phyloP scores from a whole-genome alignment of 2,888 invertebrate species.

The Carabus problematicus region DNA sequence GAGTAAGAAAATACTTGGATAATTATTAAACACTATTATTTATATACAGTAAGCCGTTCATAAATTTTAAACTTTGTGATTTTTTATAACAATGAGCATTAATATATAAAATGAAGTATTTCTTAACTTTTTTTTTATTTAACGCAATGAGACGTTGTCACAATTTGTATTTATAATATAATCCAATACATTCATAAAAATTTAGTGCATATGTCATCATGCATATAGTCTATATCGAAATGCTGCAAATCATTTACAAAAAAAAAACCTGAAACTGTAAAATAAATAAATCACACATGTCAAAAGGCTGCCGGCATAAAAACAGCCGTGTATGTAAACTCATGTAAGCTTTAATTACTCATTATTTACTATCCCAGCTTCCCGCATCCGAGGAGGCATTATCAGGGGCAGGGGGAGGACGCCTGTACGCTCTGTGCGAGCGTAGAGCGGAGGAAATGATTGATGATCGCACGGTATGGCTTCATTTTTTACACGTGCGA shows the following conservation, averaged over 20 bases:
- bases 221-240: no score
- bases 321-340: conserved; percentile 46
- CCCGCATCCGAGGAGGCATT: conserved; percentile 34
- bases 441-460: conserved; percentile 25
- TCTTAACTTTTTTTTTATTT: no score
- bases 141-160: no score
- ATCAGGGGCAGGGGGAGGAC: not conserved
- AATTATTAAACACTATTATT: no score
- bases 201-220: no score
- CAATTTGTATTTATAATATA: no score
- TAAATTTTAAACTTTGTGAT: no score
- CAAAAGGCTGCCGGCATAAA: conserved; percentile 34
- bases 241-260: not conserved
- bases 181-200: no score
- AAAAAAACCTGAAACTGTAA: conserved; percentile 9
- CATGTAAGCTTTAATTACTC: conserved; percentile 50
- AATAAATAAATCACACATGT: conserved; percentile 34
- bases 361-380: conserved; percentile 43
- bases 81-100: no score
- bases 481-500: conserved; percentile 32
- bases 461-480: conserved; percentile 32
- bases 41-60: no score
- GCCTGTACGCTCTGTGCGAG: not conserved
- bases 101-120: no score
- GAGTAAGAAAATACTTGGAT: no score